Conservation (phyloP, 2,113 vertebrate species). For the Triplophysa rosa region DNA sequence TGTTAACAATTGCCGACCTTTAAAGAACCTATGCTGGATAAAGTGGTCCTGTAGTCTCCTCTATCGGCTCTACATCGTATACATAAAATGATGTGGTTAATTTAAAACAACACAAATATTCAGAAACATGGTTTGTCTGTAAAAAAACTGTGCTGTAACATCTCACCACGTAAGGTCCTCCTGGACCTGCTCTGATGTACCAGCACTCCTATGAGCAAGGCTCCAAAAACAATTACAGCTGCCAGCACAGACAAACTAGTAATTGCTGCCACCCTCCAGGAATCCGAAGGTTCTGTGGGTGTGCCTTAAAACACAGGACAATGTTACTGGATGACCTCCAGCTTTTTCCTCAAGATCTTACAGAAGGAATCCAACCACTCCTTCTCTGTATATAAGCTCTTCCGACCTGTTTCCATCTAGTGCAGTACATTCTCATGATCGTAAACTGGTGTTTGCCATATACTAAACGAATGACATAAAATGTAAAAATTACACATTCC, state of each 20-base stretch:
- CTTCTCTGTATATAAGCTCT: constrained; percentile 14
- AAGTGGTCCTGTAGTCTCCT: constrained; percentile 78
- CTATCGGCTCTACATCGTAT: constrained; percentile 72
- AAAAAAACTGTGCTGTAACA: background rate
- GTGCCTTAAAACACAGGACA: constrained; percentile 48
- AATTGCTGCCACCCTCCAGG: constrained; percentile 77
- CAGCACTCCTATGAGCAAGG: constrained; percentile 73
- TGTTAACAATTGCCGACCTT: constrained; percentile 52
- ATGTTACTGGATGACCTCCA: constrained; percentile 35
- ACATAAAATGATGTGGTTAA: constrained; percentile 8
- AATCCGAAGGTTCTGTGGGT: constrained; percentile 48
- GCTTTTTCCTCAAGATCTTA: background rate
- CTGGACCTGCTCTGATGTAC: constrained; percentile 72
- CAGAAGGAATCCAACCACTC: constrained; percentile 22
- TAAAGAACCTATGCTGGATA: constrained; percentile 72
- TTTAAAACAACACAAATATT: background rate
- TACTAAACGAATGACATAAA: no score
- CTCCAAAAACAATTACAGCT: constrained; percentile 70
- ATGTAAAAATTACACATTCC: no score
- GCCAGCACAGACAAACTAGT: constrained; percentile 77
- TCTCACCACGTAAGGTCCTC: constrained; percentile 75
- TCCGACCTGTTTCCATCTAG: background rate
- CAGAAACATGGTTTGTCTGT: background rate
- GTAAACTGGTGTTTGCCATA: background rate
- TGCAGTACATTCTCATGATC: background rate